Evolutionary conservation across 2,113 vertebrate species (phyloP), one percentile per base, ranked within the genome.

Genomic region (Polyodon spathula): DNA sequence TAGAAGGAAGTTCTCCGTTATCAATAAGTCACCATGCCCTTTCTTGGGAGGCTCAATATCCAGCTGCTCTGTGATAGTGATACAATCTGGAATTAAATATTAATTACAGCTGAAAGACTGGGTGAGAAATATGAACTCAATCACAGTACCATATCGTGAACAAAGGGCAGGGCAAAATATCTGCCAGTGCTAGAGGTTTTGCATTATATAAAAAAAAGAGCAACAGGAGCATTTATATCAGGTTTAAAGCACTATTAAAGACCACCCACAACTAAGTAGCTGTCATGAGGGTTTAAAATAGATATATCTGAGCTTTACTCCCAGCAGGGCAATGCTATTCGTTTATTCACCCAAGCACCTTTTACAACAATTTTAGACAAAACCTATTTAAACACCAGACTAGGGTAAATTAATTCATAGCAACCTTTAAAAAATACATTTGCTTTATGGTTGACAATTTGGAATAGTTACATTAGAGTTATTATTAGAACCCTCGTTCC

Each of bases 51-150:
- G 72, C 76, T 86, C 73, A 76, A 76, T 70, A 76, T 64, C 72
- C 78, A 63, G 42, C 78, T 78, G 77, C 71, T 75, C 66, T 74
- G 71, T 75, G 81, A 79, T 84, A 81, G 83, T 73, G 80, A 81
- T 81, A 85, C 85, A 87, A 87, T 87, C 86, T 79, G 72, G 72
- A 86, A 91, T 93, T 81, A 92, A 95, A 92, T 91, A 93, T 91
- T 94, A 90, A 94, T 89, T 92, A 89, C 70, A 82, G 76, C 76
- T 71, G 84, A 89, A 87, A 90, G 83, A 76, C 80, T 81, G 76
- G 65, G 63, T 17, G 71, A 85, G 81, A 86, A 88, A 88, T 86
- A 84, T 72, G 80, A 86, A 90, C 84, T 91, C 90, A 89, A 88
- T 94, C 92, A 92, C 73, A 81, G 74, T 74, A 68, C 71, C 78